Evolutionary conservation across 2,797 vertebrate species (phyloP), one percentile per base, ranked within the genome.

Genomic region (Phaenicophaeus curvirostris): DNA sequence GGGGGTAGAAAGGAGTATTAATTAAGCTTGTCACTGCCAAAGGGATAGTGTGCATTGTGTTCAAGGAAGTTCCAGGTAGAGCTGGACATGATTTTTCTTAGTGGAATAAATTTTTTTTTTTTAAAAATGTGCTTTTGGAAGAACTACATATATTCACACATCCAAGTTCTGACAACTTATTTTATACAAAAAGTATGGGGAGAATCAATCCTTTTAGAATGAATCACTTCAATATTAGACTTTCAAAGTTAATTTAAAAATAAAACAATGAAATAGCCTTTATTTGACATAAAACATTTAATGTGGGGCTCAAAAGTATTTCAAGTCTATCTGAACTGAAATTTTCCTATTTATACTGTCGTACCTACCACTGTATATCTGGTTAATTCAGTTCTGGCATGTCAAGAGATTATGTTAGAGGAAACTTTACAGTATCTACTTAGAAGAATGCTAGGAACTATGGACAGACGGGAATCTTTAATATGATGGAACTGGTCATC

Each of bases 1-100:
- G 59, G 30, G 31, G 15, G 35, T 71, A 88, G 74, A 87, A 91
- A 62, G n/a, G 53, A 85, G 61, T 85, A 93, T 87, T 94, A 95
- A 94, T 96, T 82, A 90, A 90, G 41, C 30, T 63, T 94, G 87
- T 91, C 87, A 89, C 53, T 85, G 83, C 85, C 11, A 3, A 31
- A 86, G 50, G 73, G 57, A 23, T 69, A 20, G 21, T 48, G 37
- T 74, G 55, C 17, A 23, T 76, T 66, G 42, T 84, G 79, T 1
- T 2, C 41, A 48, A 74, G 44, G 63, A 85, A 91, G 88, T 65
- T 81, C 63, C 83, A 90, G 69, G 67, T 73, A 81, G 53, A 90
- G 16, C 31, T 74, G 59, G 63, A 8, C 44, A 54, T 54, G 55
- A 50, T 51, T 91, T 81, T 93, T 81, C 46, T 79, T 20, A 3